A percentile compares a stretch with the other conserved stretches of the same genome.
Evolutionary conservation across 30 jellyfish, hydroid and myxozoan genomes (phyloP).

Genomic region (Nemopilema nomurai): DNA sequence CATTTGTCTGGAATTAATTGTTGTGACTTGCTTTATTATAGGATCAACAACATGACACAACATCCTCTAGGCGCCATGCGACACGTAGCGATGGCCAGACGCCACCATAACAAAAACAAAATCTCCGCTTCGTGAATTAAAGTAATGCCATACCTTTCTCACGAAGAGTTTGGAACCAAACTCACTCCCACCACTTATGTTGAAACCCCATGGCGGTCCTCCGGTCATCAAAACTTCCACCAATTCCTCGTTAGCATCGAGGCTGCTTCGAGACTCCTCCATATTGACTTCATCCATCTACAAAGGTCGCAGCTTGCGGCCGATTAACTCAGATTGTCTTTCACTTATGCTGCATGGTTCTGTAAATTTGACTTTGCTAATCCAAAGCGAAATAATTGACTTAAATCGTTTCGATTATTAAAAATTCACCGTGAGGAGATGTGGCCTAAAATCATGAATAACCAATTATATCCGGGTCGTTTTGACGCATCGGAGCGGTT

Average conservation of each 20-base stretch:
- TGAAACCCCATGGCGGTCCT: slow-evolving; percentile 98
- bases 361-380: slow-evolving; percentile 3
- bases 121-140: background rate
- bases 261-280: slow-evolving; percentile 16
- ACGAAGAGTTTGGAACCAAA: slow-evolving; percentile 72
- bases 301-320: slow-evolving; percentile 46
- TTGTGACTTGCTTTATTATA: background rate
- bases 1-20: background rate
- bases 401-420: background rate
- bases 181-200: slow-evolving; percentile 88
- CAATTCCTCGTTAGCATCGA: slow-evolving; percentile 23
- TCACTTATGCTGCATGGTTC: slow-evolving; percentile 44
- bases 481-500: slow-evolving; percentile 26
- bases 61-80: background rate
- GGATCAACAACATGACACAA: background rate
- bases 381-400: slow-evolving; percentile 19
- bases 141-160: slow-evolving; percentile 56
- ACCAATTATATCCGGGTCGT: slow-evolving; percentile 47
- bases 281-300: slow-evolving; percentile 20
- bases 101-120: background rate
- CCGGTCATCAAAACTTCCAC: slow-evolving; percentile 61
- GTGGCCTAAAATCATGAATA: slow-evolving; percentile 32
- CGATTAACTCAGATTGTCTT: slow-evolving; percentile 20
- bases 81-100: slow-evolving; percentile 1
- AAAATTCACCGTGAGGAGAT: background rate